These are phyloP conservation scores for Nesoenas mayeri DNA, from an alignment of 2,113 vertebrate species.

Conservation along the genomic window DNA sequence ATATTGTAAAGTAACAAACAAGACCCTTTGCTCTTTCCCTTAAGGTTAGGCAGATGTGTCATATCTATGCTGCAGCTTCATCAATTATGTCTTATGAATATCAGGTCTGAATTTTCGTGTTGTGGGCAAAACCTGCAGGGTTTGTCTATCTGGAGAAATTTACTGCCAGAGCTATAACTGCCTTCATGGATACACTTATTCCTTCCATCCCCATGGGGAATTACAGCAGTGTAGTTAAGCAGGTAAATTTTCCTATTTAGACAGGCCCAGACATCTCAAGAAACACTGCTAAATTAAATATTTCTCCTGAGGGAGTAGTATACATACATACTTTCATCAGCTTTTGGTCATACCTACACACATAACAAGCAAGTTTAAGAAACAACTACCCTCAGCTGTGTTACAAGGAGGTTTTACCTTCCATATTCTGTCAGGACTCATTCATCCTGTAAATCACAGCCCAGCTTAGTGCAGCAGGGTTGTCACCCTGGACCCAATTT, in stretches of 20 bases:
- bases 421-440: not conserved
- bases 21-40: not conserved
- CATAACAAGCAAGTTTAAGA: not conserved
- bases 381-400: not conserved
- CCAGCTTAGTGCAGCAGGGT: not conserved
- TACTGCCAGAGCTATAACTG: constrained; percentile 21
- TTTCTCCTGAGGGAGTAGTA: constrained; percentile 1
- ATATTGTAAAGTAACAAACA: not conserved
- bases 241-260: constrained; percentile 30
- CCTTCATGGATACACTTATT: not conserved
- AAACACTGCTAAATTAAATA: constrained; percentile 22
- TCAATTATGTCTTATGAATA: not conserved
- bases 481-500: not conserved
- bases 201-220: constrained; percentile 43
- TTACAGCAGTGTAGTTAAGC: not conserved
- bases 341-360: not conserved
- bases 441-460: not conserved
- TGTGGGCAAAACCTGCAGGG: not conserved
- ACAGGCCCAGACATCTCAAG: constrained; percentile 42
- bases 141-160: constrained; percentile 34
- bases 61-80: not conserved
- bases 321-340: not conserved
- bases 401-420: not conserved
- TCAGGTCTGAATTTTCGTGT: constrained; percentile 26
- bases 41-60: not conserved